Conservation (phyloP, 2,888 invertebrate species). For the Scaptomyza caliginosa region DNA sequence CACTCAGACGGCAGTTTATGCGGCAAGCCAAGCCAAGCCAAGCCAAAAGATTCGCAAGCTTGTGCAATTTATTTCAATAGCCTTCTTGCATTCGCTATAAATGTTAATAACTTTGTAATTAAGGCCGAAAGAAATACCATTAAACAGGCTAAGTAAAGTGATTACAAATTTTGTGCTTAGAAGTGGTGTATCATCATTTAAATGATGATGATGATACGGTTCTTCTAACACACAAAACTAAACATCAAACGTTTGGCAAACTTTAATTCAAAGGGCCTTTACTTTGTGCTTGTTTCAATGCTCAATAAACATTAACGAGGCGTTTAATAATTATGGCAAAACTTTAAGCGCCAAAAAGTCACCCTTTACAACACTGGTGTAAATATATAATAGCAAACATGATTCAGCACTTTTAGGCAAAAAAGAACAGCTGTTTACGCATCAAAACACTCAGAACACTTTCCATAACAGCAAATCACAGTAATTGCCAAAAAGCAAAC, state of each 20-base stretch:
- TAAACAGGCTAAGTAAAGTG: conserved; percentile 53
- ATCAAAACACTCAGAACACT: conserved; percentile 28
- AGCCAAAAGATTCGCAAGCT: conserved; percentile 31
- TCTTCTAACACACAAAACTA: conserved; percentile 1
- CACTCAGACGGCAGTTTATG: conserved; percentile 37
- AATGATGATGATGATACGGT: conserved; percentile 52
- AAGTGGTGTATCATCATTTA: conserved; percentile 16
- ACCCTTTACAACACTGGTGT: neutral
- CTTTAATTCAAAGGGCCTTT: conserved; percentile 26
- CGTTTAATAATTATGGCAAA: conserved; percentile 16
- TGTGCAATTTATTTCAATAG: conserved; percentile 70
- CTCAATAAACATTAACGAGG: conserved; percentile 41
- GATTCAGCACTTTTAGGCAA: neutral
- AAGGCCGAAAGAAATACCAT: conserved; percentile 57
- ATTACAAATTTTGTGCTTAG: conserved; percentile 41
- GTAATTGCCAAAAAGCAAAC: conserved; percentile 51
- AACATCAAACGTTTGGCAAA: conserved; percentile 38
- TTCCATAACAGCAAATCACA: conserved; percentile 44
- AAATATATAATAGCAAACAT: neutral
- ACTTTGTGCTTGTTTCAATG: conserved; percentile 25
- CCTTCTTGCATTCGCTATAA: conserved; percentile 42
- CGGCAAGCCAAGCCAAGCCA: conserved; percentile 30
- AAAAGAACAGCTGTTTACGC: conserved; percentile 10
- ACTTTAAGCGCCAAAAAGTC: conserved; percentile 13
- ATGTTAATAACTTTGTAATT: conserved; percentile 68